These are phyloP conservation scores for Papilio demoleus DNA, from an alignment of 2,888 invertebrate genomes.

Conservation along the genomic window DNA sequence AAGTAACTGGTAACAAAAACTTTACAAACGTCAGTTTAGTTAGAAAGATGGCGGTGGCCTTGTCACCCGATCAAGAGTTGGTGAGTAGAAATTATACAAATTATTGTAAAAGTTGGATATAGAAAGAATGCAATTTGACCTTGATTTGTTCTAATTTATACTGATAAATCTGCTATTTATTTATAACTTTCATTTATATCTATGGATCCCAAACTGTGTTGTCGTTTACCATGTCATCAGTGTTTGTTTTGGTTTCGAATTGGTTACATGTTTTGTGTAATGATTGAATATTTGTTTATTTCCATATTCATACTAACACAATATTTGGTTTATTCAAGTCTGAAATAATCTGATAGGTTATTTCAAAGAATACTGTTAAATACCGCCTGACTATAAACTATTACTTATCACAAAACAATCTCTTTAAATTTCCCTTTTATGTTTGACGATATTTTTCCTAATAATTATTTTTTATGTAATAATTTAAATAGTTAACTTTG, in stretches of 20 bases:
- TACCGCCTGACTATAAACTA: neutral
- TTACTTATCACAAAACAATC: neutral
- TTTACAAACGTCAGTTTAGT: slow-evolving; percentile 46
- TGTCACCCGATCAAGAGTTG: slow-evolving; percentile 90
- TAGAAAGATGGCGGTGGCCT: slow-evolving; percentile 86
- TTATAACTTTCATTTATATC: slow-evolving; percentile 28
- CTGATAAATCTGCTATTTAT: neutral
- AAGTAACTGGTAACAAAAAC: slow-evolving; percentile 19
- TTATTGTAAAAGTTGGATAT: slow-evolving; percentile 30
- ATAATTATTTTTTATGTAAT: neutral
- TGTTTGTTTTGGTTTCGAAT: slow-evolving; percentile 79
- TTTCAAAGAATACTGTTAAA: neutral
- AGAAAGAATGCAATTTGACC: slow-evolving; percentile 44
- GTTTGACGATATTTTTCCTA: neutral
- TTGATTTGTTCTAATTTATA: neutral
- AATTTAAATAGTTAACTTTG: neutral
- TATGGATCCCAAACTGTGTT: slow-evolving; percentile 41
- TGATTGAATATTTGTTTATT: slow-evolving; percentile 18
- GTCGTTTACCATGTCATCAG: slow-evolving; percentile 77
- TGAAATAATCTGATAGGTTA: neutral
- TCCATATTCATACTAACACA: neutral
- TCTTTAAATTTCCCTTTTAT: neutral
- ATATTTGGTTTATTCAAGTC: neutral
- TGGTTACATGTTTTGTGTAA: slow-evolving; percentile 30
- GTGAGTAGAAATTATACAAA: slow-evolving; percentile 78